phyloP scores from a whole-genome alignment of 1,140 invertebrate genomes.

The Leptopilina clavipes region DNA sequence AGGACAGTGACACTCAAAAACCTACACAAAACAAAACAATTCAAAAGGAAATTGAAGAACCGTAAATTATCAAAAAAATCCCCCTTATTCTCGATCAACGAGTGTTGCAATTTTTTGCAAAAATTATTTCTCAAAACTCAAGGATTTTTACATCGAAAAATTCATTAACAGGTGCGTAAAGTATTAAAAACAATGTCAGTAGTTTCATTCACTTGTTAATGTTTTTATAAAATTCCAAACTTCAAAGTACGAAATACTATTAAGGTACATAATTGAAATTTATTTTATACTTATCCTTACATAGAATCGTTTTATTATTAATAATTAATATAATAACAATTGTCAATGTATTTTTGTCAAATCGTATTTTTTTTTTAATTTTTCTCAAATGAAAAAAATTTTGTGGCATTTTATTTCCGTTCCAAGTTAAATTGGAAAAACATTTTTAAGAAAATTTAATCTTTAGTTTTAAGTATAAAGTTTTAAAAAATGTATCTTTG shows the following conservation, averaged over 20 bases:
- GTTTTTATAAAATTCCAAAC: constrained; percentile 12
- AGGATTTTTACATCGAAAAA: constrained; percentile 19
- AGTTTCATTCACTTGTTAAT: constrained; percentile 23
- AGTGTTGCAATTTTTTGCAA: background rate
- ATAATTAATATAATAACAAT: background rate
- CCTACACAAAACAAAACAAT: constrained; percentile 58
- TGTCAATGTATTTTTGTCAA: background rate
- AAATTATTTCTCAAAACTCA: constrained; percentile 1
- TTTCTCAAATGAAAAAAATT: background rate
- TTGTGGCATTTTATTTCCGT: background rate
- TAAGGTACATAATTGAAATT: background rate
- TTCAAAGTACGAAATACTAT: background rate
- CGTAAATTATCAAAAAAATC: constrained; percentile 32
- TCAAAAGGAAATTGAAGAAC: constrained; percentile 52
- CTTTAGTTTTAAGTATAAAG: no score
- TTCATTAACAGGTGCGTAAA: background rate
- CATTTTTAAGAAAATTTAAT: no score
- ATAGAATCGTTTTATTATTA: background rate
- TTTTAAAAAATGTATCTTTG: background rate
- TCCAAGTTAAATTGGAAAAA: no score
- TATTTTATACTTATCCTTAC: background rate
- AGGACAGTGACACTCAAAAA: constrained; percentile 82
- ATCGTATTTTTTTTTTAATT: background rate
- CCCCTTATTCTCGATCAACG: background rate
- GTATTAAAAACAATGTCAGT: background rate